These are phyloP conservation scores for Calosoma granatense DNA, from an alignment of 1,140 invertebrate species.

Conservation along the genomic window DNA sequence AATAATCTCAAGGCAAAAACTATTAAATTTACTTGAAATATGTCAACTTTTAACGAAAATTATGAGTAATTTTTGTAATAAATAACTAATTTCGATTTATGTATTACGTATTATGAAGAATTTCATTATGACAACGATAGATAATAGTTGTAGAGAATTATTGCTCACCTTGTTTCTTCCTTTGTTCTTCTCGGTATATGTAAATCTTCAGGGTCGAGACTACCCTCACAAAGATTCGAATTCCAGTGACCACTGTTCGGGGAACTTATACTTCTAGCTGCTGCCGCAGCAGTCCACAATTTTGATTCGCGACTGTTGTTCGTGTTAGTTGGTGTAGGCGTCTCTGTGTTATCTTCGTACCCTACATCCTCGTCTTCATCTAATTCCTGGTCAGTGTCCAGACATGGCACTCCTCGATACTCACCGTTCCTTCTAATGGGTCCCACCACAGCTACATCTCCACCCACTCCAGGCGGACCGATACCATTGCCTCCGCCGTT, in stretches of 20 bases:
- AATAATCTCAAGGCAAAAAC: too few relatives aligned
- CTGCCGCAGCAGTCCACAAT: slow-evolving; percentile 1
- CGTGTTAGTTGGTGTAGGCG: slow-evolving; percentile 30
- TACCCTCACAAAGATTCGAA: not conserved
- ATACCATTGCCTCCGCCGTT: slow-evolving; percentile 17
- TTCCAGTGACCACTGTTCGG: slow-evolving; percentile 6
- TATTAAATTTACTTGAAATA: too few relatives aligned
- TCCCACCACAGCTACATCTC: slow-evolving; percentile 31
- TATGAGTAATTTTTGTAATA: too few relatives aligned
- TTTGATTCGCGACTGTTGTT: slow-evolving; percentile 11
- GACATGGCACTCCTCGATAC: slow-evolving; percentile 56
- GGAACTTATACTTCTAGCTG: slow-evolving; percentile 1
- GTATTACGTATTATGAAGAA: too few relatives aligned
- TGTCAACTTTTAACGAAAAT: too few relatives aligned
- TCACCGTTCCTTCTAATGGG: slow-evolving; percentile 47
- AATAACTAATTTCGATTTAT: too few relatives aligned
- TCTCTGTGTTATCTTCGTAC: slow-evolving; percentile 32
- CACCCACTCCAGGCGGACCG: not conserved
- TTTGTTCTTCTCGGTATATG: slow-evolving; percentile 24
- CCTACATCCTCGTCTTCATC: slow-evolving; percentile 43
- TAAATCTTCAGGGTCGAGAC: slow-evolving; percentile 24
- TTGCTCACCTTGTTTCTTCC: slow-evolving; percentile 22
- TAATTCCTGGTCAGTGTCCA: slow-evolving; percentile 40
- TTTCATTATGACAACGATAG: too few relatives aligned
- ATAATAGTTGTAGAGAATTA: too few relatives aligned